Evolutionary conservation across 1,140 invertebrate genomes (phyloP).

Genomic region (Anastrepha ludens): DNA sequence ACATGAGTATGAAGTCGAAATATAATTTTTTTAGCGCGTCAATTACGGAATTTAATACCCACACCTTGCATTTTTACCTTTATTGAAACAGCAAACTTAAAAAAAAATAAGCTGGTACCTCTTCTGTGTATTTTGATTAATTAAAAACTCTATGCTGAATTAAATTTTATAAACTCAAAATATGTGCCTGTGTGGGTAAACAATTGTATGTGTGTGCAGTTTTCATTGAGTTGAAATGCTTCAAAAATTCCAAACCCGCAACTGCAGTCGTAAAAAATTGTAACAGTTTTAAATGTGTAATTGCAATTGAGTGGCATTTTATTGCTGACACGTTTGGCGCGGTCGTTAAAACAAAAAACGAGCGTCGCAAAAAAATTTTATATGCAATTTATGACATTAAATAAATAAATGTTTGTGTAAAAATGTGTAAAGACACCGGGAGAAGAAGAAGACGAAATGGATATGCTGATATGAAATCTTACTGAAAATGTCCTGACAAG

Average conservation of each 20-base stretch:
- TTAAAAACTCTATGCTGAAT: neutral
- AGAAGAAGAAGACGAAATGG: too few relatives aligned
- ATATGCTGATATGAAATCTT: neutral
- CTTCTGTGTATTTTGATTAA: neutral
- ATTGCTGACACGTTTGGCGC: conserved; percentile 37
- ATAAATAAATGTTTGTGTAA: conserved; percentile 5
- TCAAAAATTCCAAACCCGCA: neutral
- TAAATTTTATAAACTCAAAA: neutral
- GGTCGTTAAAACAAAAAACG: conserved; percentile 18
- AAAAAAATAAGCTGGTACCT: too few relatives aligned
- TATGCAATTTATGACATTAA: neutral
- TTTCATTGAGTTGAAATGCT: neutral
- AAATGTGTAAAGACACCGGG: too few relatives aligned
- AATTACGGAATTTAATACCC: too few relatives aligned
- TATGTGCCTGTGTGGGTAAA: neutral
- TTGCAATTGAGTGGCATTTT: conserved; percentile 17
- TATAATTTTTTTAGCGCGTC: too few relatives aligned
- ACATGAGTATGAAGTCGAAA: too few relatives aligned
- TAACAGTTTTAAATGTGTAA: neutral
- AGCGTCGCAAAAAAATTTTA: neutral
- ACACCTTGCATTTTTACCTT: too few relatives aligned
- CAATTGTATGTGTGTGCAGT: neutral
- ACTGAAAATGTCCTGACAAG: neutral
- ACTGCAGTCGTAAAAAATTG: neutral
- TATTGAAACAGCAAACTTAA: too few relatives aligned